Evolutionary conservation across 2,888 invertebrate genomes (phyloP).

Genomic region (Vanessa cardui): DNA sequence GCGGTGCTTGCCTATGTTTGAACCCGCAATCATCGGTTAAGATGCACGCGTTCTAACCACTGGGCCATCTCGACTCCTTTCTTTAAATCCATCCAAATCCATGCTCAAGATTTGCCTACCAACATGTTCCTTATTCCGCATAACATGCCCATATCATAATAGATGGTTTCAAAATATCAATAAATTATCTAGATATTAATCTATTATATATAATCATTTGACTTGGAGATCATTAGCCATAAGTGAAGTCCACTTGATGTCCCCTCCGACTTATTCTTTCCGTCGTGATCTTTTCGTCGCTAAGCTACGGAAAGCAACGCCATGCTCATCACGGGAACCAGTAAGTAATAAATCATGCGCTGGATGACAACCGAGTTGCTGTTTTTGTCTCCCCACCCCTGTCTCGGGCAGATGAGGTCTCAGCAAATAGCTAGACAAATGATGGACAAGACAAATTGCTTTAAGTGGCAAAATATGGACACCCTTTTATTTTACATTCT

Average conservation of each 20-base stretch:
- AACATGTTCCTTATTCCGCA: too few species aligned
- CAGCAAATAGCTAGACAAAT: slow-evolving; percentile 69
- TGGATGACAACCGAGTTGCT: slow-evolving; percentile 56
- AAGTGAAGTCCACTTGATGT: neutral
- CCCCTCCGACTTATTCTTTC: slow-evolving; percentile 6
- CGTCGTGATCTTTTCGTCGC: slow-evolving; percentile 34
- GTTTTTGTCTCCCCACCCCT: slow-evolving; percentile 57
- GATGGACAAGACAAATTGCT: slow-evolving; percentile 67
- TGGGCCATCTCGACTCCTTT: too few species aligned
- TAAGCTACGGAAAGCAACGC: slow-evolving; percentile 30
- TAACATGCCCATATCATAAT: too few species aligned
- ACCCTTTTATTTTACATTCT: slow-evolving; percentile 23
- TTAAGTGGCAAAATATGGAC: slow-evolving; percentile 52
- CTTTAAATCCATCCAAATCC: too few species aligned
- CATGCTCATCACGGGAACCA: slow-evolving; percentile 45
- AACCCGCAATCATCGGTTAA: too few species aligned
- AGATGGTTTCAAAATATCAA: too few species aligned
- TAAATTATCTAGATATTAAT: too few species aligned
- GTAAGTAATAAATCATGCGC: slow-evolving; percentile 62
- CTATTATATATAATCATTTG: neutral
- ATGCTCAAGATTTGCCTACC: too few species aligned
- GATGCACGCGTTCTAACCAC: too few species aligned
- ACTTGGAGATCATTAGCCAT: neutral
- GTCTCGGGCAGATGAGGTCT: slow-evolving; percentile 63
- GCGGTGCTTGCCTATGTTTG: too few species aligned